Percentiles rank a stretch among this genome's conserved stretches.
Conservation (phyloP, 2,113 vertebrate species). For the Carassius gibelio region DNA sequence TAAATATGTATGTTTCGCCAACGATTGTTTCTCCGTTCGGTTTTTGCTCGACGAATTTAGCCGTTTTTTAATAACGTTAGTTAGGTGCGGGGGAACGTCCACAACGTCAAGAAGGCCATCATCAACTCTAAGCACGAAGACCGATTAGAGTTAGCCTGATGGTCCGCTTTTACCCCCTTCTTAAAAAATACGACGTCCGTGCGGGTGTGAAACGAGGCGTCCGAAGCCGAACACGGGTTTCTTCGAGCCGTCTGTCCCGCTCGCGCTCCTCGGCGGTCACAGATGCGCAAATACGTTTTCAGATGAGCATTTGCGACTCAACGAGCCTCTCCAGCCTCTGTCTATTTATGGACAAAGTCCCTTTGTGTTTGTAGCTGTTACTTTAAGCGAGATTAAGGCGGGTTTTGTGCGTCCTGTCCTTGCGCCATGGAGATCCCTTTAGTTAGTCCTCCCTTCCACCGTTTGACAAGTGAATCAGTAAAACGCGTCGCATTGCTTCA, state of each 20-base stretch:
- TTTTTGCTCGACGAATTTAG: constrained; percentile 61
- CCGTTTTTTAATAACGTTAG: constrained; percentile 54
- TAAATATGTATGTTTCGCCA: constrained; percentile 71
- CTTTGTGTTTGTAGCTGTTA: constrained; percentile 15
- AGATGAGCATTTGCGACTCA: not conserved
- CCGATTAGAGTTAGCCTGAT: not conserved
- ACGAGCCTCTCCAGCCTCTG: constrained; percentile 51
- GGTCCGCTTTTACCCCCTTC: constrained; percentile 22
- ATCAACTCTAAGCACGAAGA: constrained; percentile 45
- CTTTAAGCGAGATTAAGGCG: constrained; percentile 28
- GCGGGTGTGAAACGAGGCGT: not conserved
- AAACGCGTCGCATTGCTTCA: constrained; percentile 30
- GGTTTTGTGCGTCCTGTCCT: constrained; percentile 35
- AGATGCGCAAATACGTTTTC: not conserved
- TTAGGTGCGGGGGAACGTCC: constrained; percentile 58
- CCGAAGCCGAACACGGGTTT: not conserved
- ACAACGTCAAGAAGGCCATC: constrained; percentile 69
- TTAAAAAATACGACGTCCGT: not conserved
- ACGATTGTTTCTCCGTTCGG: constrained; percentile 57
- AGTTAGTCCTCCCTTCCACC: constrained; percentile 19
- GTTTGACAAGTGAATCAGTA: constrained; percentile 39
- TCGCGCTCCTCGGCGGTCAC: not conserved
- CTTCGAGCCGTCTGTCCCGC: not conserved
- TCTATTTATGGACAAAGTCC: constrained; percentile 72
- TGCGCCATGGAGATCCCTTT: constrained; percentile 26